These are phyloP conservation scores for Tychaedon coryphoeus DNA, from an alignment of 2,113 vertebrate genomes.

Conservation along the genomic window DNA sequence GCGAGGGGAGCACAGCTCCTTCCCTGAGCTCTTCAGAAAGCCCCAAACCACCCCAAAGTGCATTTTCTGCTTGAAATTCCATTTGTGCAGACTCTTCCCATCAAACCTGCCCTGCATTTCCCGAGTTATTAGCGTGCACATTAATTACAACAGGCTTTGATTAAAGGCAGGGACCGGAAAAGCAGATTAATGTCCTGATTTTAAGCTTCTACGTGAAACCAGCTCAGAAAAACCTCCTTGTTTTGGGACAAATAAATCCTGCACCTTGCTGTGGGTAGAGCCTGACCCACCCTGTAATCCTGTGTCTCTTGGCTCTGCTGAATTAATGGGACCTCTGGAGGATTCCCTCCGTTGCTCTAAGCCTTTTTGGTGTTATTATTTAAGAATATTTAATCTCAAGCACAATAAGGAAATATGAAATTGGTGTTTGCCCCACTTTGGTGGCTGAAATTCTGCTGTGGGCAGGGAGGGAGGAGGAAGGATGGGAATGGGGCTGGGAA, in stretches of 20 bases:
- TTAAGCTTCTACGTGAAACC: not conserved
- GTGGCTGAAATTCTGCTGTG: not conserved
- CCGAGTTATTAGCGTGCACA: accelerated
- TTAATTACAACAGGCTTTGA: not conserved
- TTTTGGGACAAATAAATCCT: not conserved
- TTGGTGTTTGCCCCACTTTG: not conserved
- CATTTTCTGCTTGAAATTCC: not conserved
- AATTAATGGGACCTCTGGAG: slow-evolving; percentile 50
- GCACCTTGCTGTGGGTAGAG: not conserved
- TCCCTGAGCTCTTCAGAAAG: not conserved
- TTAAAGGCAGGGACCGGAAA: not conserved
- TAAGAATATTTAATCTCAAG: slow-evolving; percentile 53
- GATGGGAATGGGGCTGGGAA: accelerated
- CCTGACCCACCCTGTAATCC: slow-evolving; percentile 37
- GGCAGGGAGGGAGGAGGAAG: not conserved
- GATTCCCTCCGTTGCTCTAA: slow-evolving; percentile 43
- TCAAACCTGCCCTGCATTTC: not conserved
- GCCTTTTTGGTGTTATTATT: slow-evolving; percentile 58
- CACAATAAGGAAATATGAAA: slow-evolving; percentile 36
- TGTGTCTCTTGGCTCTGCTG: not conserved
- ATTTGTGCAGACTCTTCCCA: not conserved
- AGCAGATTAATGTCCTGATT: not conserved
- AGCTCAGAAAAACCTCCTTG: not conserved
- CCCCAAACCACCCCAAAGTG: not conserved
- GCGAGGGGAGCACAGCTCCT: accelerated